Evolutionary conservation across 1,140 invertebrate species (phyloP), one percentile per base, ranked within the genome.

Genomic region (Drosophila kurseongensis): DNA sequence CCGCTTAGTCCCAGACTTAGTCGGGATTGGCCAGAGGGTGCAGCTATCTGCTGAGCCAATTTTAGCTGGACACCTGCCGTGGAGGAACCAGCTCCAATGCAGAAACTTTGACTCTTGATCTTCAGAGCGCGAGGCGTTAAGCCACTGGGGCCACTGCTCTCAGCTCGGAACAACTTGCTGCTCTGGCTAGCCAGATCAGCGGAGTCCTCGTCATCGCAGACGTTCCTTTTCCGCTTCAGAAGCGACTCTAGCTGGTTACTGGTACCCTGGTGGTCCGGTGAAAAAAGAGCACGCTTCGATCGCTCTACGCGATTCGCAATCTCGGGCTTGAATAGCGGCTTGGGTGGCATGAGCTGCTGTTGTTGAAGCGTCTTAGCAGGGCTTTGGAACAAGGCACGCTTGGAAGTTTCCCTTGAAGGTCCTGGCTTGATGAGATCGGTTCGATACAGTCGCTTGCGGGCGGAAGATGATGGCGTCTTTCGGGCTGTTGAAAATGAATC

Each of bases 361-460:
- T 80, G 75, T 47, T 88, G 84, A 55, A 69, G 41, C 13, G 75
- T 57, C 55, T 91, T 91, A 38, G 90, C 91, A n/a, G 94, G 94
- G 83, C 94, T 95, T 89, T 95, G 94, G 72, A 95, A 95, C 0
- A 95, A 72, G 0, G 94, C 94, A 41, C 94, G 91, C 72, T 94
- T 95, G 0, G 94, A 92, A n/a, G 91, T 80, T 78, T 92, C 91
- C n/a, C 90, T 74, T 12, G 90, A 83, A 0, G 85, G 86, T 6
- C 76, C 80, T 9, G 81, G 79, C 35, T 91, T 88, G 66, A 77
- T 84, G 88, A 86, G 58, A 91, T 92, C 71, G 42, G 67, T 81
- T 55, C 90, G 78, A 54, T 54, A 83, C 2, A 91, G 69, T n/a
- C 93, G 80, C 55, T 93, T 93, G 61, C 93, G 93, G 10, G 92